Evolutionary conservation across 2,888 invertebrate genomes (phyloP), one percentile per base, ranked within the genome.

Genomic region (Chromoteleia sp.): DNA sequence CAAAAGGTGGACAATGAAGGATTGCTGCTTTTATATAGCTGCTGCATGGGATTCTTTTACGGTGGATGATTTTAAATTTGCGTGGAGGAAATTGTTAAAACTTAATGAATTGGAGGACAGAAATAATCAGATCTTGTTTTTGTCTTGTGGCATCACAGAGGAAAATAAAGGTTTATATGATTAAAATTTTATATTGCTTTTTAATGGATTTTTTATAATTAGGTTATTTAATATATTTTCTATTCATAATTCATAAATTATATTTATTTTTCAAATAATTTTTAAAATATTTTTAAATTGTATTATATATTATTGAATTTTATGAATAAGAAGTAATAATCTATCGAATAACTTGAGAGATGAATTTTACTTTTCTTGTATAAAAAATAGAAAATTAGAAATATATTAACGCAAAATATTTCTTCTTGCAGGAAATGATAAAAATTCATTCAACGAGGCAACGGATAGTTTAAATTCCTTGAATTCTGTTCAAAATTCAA

Each of bases 1-100:
- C 8, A 70, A 63, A 39, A 63, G 71, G 21, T 81, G 80, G 80
- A 81, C 80, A n/a, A 81, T 81, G 74, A 80, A 80, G 12, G 79
- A 80, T 41, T 74, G 74, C 14, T 80, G 79, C 14, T 74, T 74
- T 59, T 52, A 74, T 0, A 74, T 79, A 21, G 79, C 73, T 30
- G 63, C 36, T 54, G 79, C 79, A 5, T 79, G 80, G 80, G n/a
- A 75, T 45, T 75, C 75, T 0, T 81, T 81, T 21, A 43, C 80
- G 0, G 29, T 25, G 0, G 80, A 81, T 6, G 80, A 80, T 14
- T 63, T 80, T 58, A 74, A 80, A 25, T 61, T 56, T 5, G 80
- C 80, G 1, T 80, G 80, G 80, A 59, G 67, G 10, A 79, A 79
- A 12, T n/a, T 79, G 8, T 39, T 79, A 14, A 79, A 79, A 12